Conservation (phyloP, 2,888 invertebrate genomes). For the Ormyrus pomaceus region DNA sequence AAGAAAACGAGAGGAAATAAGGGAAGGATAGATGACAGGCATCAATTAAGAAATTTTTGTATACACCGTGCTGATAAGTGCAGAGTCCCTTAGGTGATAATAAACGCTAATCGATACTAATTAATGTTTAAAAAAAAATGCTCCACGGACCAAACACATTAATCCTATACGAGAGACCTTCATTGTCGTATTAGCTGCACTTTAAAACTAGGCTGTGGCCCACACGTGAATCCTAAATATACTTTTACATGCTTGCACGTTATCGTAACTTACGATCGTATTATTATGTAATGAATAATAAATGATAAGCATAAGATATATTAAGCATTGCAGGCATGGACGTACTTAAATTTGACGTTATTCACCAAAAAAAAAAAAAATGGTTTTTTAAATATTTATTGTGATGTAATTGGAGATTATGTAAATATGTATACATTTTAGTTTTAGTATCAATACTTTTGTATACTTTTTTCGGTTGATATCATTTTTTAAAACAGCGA, state of each 20-base stretch:
- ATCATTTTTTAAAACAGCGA: no score
- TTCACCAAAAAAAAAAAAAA: no score
- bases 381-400: no score
- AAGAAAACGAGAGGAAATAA: constrained; percentile 1
- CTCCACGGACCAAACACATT: constrained; percentile 72
- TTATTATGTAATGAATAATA: constrained; percentile 19
- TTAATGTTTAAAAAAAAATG: constrained; percentile 64
- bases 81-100: constrained; percentile 61
- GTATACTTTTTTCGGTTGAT: no score
- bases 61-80: constrained; percentile 58
- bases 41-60: constrained; percentile 59
- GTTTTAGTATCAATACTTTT: neutral
- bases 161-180: constrained; percentile 50
- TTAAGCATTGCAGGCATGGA: constrained; percentile 25
- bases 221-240: constrained; percentile 55
- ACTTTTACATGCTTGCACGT: constrained; percentile 56
- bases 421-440: neutral
- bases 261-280: constrained; percentile 37
- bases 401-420: neutral
- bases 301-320: neutral
- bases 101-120: constrained; percentile 63
- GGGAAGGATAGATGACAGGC: neutral
- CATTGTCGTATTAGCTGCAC: constrained; percentile 68
- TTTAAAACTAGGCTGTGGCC: constrained; percentile 63
- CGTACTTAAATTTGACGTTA: neutral